Percentiles rank a stretch among this genome's conserved stretches.
Conservation (phyloP, 1,140 invertebrate species). For the Leptinotarsa defecta region DNA sequence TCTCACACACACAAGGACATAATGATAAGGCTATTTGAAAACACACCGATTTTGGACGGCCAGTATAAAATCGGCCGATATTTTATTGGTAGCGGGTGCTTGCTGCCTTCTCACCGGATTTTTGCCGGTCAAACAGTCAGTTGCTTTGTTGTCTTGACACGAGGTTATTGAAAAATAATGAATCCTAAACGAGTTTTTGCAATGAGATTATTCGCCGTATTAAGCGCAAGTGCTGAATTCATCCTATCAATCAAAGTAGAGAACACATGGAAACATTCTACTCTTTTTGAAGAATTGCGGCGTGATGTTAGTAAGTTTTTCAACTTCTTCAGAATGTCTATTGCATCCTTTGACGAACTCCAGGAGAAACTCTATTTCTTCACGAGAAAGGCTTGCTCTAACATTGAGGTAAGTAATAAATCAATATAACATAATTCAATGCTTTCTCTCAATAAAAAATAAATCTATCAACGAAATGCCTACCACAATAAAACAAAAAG, state of each 20-base stretch:
- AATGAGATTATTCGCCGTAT: conserved; percentile 20
- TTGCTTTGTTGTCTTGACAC: neutral
- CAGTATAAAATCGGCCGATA: conserved; percentile 5
- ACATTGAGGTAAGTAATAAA: conserved; percentile 15
- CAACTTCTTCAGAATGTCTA: conserved; percentile 26
- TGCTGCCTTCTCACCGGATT: neutral
- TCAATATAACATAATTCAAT: conserved; percentile 22
- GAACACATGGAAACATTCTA: conserved; percentile 22
- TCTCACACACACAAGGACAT: too few species aligned
- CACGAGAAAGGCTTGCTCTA: neutral
- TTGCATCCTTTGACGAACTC: conserved; percentile 20
- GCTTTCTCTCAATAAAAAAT: conserved; percentile 17
- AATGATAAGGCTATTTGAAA: neutral
- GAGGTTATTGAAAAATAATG: neutral
- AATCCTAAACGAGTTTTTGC: conserved; percentile 23
- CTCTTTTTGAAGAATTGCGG: neutral
- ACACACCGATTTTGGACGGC: conserved; percentile 12
- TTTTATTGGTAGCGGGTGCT: neutral
- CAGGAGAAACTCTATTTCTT: neutral
- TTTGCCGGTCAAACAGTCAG: neutral
- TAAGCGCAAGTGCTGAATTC: neutral
- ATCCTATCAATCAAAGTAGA: conserved; percentile 22
- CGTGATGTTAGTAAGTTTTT: conserved; percentile 20
- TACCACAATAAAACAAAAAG: too few species aligned
- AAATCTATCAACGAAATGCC: too few species aligned